Conservation (phyloP, 2,888 invertebrate species). For the Polydesmus complanatus region DNA sequence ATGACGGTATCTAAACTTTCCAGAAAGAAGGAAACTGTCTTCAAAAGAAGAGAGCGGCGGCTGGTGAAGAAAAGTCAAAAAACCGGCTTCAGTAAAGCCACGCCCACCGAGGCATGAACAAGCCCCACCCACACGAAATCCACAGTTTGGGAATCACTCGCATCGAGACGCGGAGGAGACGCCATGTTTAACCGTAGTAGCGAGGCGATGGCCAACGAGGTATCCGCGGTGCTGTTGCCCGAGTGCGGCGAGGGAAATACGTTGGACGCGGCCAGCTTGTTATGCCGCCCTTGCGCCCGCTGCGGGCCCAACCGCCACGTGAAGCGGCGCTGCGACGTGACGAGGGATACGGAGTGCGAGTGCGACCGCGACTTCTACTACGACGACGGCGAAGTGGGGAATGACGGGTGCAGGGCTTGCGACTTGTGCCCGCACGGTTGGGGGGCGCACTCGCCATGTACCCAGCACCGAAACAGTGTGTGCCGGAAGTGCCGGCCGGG, state of each 20-base stretch:
- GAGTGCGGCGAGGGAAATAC: neutral
- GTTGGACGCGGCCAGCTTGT: neutral
- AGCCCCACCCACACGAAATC: no score
- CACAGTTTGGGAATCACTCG: no score
- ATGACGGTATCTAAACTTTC: no score
- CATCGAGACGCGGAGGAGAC: no score
- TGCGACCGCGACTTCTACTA: neutral
- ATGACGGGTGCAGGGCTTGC: constrained; percentile 25
- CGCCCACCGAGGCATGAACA: no score
- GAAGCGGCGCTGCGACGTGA: neutral
- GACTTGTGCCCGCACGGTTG: constrained; percentile 26
- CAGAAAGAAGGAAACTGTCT: no score
- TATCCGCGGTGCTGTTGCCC: no score
- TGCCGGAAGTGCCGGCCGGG: constrained; percentile 27
- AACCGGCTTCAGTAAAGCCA: no score
- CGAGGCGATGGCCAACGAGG: no score
- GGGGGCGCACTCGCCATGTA: constrained; percentile 26
- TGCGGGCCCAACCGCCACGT: neutral
- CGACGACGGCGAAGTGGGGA: constrained; percentile 17
- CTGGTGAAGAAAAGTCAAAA: no score
- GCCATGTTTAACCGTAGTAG: no score
- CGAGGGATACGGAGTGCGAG: neutral
- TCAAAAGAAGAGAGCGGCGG: no score
- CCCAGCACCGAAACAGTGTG: constrained; percentile 23
- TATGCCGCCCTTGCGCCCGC: neutral